phyloP scores from a whole-genome alignment of 92 coral and sea anemone genomes.

The Umimayanthus kanabou region DNA sequence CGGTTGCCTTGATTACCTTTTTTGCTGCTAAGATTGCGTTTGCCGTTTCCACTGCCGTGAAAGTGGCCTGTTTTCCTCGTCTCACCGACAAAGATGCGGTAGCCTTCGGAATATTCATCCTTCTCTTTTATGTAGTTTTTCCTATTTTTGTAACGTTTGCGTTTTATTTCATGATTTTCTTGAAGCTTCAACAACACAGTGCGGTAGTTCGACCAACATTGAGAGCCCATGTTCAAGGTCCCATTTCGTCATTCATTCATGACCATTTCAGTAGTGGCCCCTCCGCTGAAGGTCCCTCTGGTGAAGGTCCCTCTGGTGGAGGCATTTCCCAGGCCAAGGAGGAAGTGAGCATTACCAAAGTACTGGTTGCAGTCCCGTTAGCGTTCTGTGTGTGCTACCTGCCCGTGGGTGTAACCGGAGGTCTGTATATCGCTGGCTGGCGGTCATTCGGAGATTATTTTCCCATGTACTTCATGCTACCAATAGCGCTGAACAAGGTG shows the following conservation, averaged over 20 bases:
- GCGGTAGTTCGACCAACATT: not conserved
- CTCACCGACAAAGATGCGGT: not conserved
- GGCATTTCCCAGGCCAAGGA: not conserved
- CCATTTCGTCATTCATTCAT: not conserved
- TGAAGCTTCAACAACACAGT: conserved; percentile 16
- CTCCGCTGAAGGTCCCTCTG: not conserved
- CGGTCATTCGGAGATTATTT: not conserved
- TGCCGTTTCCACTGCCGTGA: not conserved
- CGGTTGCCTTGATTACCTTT: not conserved
- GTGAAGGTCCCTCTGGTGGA: not conserved
- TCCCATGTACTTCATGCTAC: not conserved
- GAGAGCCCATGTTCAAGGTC: not conserved
- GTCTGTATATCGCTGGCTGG: not conserved
- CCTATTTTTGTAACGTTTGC: not conserved
- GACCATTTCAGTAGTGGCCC: not conserved
- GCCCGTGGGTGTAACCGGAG: not conserved
- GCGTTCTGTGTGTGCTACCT: conserved; percentile 13
- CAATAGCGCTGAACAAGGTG: not conserved
- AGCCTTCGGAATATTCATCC: not conserved
- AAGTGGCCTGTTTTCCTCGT: not conserved
- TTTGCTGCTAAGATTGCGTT: not conserved
- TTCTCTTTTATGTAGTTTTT: not conserved
- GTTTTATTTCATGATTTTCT: not conserved
- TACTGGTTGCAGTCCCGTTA: not conserved
- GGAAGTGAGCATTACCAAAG: conserved; percentile 4